phyloP scores from a whole-genome alignment of 2,797 vertebrate genomes.

The Neosilurus hyrtlii region DNA sequence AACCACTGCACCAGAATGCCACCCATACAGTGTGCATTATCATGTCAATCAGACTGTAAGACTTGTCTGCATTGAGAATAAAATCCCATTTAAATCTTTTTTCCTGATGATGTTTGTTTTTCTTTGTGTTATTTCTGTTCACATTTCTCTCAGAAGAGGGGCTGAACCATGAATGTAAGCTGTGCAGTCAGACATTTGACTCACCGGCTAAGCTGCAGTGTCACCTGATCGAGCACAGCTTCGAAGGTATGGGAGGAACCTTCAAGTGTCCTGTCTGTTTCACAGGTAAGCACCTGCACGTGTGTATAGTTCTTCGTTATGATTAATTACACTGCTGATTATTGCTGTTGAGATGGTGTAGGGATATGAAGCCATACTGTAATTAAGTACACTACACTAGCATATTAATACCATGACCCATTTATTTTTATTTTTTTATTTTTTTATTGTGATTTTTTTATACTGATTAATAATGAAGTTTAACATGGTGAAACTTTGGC shows the following conservation, averaged over 20 bases:
- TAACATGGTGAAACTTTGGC: background rate
- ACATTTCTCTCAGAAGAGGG: conserved; percentile 85
- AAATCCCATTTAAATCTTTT: conserved; percentile 25
- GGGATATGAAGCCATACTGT: background rate
- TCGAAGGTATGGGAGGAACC: conserved; percentile 98
- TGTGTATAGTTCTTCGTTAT: background rate
- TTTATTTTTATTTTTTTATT: too few species aligned
- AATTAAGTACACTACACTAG: background rate
- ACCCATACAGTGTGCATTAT: background rate
- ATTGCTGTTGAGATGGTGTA: background rate
- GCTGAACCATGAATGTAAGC: conserved; percentile 96
- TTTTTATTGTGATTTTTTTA: too few species aligned
- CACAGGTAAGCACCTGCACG: conserved; percentile 77
- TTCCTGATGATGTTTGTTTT: conserved; percentile 20
- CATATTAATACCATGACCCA: background rate
- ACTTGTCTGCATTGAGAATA: background rate
- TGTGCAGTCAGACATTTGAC: conserved; percentile 97
- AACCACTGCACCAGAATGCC: background rate
- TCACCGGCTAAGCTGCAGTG: conserved; percentile 98
- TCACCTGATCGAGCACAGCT: conserved; percentile 98
- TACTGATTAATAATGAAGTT: background rate
- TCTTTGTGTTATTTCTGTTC: conserved; percentile 20
- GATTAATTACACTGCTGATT: background rate
- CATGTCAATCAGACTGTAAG: background rate
- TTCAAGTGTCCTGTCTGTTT: conserved; percentile 99